phyloP scores from a whole-genome alignment of 2,797 vertebrate species.

The Gila robusta region DNA sequence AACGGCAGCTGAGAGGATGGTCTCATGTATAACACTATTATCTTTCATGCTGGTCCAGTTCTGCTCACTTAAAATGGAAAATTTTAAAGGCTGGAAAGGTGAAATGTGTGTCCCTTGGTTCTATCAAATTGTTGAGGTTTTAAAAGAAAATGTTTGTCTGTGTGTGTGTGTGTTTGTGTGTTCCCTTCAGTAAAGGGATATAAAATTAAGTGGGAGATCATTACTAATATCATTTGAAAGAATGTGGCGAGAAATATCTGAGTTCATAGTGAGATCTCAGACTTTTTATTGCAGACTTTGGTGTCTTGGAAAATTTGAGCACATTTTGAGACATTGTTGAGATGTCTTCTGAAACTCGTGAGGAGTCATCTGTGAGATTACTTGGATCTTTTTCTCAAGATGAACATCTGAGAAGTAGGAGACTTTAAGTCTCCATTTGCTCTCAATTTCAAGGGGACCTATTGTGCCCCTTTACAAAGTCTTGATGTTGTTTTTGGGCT shows the following conservation, averaged over 20 bases:
- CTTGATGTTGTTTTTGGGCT: not conserved
- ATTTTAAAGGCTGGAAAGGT: conserved; percentile 46
- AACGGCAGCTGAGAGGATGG: conserved; percentile 74
- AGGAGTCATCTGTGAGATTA: not conserved
- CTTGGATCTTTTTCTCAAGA: not conserved
- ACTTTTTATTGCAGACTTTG: not conserved
- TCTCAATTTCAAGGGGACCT: not conserved
- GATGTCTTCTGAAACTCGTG: not conserved
- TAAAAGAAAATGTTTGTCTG: not conserved
- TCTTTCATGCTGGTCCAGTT: conserved; percentile 62
- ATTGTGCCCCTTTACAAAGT: not conserved
- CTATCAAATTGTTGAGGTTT: not conserved
- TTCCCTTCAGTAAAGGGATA: not conserved
- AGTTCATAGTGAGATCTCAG: not conserved
- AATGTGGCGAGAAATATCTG: not conserved
- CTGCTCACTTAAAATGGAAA: conserved; percentile 55
- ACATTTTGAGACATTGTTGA: not conserved
- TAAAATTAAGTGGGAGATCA: not conserved
- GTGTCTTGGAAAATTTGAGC: not conserved
- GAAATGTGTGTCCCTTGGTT: not conserved
- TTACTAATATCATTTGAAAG: not conserved
- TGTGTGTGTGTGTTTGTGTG: not conserved
- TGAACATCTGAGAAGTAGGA: not conserved
- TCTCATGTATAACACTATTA: conserved; percentile 64
- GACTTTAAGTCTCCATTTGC: not conserved